Percentiles rank a stretch among this genome's conserved stretches.
Conservation (phyloP, 2,888 invertebrate species). For the Beris chalybata region DNA sequence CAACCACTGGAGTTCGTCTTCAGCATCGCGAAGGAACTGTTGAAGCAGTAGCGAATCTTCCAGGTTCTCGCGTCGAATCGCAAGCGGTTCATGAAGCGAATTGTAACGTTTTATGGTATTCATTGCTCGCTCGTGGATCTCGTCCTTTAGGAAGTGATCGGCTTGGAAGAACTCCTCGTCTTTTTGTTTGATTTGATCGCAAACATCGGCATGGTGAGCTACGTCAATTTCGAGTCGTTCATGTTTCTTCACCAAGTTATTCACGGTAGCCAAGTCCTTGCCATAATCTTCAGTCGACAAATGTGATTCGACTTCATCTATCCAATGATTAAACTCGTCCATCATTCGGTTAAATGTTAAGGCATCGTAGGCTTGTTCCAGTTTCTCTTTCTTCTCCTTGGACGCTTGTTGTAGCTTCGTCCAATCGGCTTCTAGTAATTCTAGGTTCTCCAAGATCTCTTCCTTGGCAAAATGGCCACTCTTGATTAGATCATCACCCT, state of each 20-base stretch:
- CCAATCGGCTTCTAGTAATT: constrained; percentile 87
- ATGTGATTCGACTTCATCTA: constrained; percentile 82
- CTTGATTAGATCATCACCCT: constrained; percentile 74
- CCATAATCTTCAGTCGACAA: constrained; percentile 65
- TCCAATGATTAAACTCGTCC: constrained; percentile 92
- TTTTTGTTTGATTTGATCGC: constrained; percentile 76
- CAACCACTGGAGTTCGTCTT: constrained; percentile 93
- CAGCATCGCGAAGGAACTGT: constrained; percentile 87
- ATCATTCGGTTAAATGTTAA: constrained; percentile 82
- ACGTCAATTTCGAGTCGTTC: constrained; percentile 85
- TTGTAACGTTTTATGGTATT: constrained; percentile 70
- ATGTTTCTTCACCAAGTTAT: constrained; percentile 78
- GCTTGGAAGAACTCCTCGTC: constrained; percentile 76
- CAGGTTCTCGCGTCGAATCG: constrained; percentile 86
- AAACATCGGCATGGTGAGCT: constrained; percentile 78
- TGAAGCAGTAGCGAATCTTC: constrained; percentile 87
- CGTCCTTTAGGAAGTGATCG: constrained; percentile 87
- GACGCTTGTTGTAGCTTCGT: constrained; percentile 80
- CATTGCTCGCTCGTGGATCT: constrained; percentile 75
- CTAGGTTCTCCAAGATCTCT: constrained; percentile 80
- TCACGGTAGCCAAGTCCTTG: constrained; percentile 84
- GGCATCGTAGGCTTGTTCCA: constrained; percentile 91
- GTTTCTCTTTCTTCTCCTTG: constrained; percentile 77
- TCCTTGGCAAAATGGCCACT: constrained; percentile 85
- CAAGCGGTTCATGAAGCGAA: constrained; percentile 85